phyloP scores from a whole-genome alignment of 2,113 vertebrate species.

The Gasterosteus nipponicus region DNA sequence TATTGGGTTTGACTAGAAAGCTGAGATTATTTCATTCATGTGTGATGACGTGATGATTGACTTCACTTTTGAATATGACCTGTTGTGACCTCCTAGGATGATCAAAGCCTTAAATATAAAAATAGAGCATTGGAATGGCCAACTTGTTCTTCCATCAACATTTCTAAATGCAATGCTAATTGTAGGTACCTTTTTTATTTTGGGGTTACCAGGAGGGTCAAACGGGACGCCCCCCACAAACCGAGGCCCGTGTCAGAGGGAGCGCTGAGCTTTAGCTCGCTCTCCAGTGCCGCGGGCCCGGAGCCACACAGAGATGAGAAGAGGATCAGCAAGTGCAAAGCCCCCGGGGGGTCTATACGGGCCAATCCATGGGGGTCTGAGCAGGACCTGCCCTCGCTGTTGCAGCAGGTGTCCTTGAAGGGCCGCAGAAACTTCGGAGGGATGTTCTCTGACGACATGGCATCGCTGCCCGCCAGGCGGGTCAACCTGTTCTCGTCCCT shows the following conservation, averaged over 20 bases:
- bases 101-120: not conserved
- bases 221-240: slow-evolving; percentile 31
- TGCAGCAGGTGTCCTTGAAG: slow-evolving; percentile 75
- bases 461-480: slow-evolving; percentile 53
- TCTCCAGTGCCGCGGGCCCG: not conserved
- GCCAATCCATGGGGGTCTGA: slow-evolving; percentile 47
- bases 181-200: not conserved
- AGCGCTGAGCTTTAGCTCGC: slow-evolving; percentile 57
- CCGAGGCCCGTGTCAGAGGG: slow-evolving; percentile 74
- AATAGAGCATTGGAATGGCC: no score
- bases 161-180: not conserved
- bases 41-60: not conserved
- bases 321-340: not conserved
- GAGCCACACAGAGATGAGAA: slow-evolving; percentile 10
- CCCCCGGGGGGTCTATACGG: not conserved
- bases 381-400: slow-evolving; percentile 72
- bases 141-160: not conserved
- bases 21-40: not conserved
- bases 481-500: slow-evolving; percentile 81
- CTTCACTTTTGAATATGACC: not conserved
- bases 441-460: slow-evolving; percentile 56
- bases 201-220: slow-evolving; percentile 54
- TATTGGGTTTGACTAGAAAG: not conserved
- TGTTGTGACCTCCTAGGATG: not conserved
- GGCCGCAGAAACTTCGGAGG: slow-evolving; percentile 43